Base-by-base conservation (phyloP, 2,888 invertebrate species). In the Sicus ferrugineus region DNA sequence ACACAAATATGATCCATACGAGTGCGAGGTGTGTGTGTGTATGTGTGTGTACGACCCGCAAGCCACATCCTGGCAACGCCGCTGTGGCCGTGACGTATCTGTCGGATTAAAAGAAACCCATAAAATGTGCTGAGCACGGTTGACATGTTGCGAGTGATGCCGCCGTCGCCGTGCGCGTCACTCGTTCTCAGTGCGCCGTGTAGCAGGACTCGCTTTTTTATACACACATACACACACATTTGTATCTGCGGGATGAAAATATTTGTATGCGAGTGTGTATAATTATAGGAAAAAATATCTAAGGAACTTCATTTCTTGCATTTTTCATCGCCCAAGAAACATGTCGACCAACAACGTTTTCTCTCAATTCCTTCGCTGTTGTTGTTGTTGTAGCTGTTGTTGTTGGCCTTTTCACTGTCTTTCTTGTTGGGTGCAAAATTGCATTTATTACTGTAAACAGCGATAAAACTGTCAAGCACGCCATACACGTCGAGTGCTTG, bases 361-460 rank as follows among this genome's bases (percentile, higher is more conserved):
- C 5, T 54, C 23, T n/a, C n/a, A n/a, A n/a, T 23, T 23, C 23
- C 1, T 52, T 21, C 5, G 14, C 21, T 52, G n/a, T 19, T n/a
- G 23, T 14, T 7, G n/a, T n/a, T n/a, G n/a, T n/a, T 52, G 3
- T 19, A 21, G 23, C 38, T 38, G 34, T 52, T 64, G 50, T 65
- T 42, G 31, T 34, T 23, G 16, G n/a, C 26, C 19, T 26, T 46
- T 26, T 62, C 23, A 14, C n/a, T 46, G 14, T 63, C 52, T 26
- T 42, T 67, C 52, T 70, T 73, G 73, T 72, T 73, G 70, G 58
- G 73, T 67, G 73, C 71, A 69, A 73, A 73, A 74, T 74, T 71
- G 68, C 73, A 52, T 75, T 75, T 75, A 74, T 75, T 75, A 73
- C 72, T 75, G 72, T 75, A 75, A 75, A 75, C 75, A 75, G 69